Conservation (phyloP, 2,113 vertebrate species). For the Nannobrachium achirus region DNA sequence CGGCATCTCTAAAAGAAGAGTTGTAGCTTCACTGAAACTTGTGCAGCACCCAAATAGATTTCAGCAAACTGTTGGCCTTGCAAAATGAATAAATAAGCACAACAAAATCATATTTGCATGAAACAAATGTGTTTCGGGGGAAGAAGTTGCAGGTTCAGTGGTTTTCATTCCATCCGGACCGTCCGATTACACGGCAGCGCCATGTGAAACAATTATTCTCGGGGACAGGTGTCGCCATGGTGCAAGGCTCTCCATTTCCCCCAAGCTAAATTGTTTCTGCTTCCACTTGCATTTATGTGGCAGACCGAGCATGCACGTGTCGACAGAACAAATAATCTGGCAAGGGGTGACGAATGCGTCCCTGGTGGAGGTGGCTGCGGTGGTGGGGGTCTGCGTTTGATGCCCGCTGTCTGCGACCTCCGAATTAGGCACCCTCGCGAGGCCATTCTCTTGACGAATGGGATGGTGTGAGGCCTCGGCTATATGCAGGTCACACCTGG, state of each 20-base stretch:
- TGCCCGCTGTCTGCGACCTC: not conserved
- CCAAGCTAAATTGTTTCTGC: constrained; percentile 57
- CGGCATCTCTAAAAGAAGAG: not conserved
- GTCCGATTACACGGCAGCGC: constrained; percentile 37
- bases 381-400: constrained; percentile 3
- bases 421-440: not conserved
- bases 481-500: constrained; percentile 45
- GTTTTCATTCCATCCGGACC: constrained; percentile 35
- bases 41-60: constrained; percentile 1
- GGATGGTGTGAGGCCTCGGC: not conserved
- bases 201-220: constrained; percentile 58
- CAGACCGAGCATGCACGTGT: constrained; percentile 22
- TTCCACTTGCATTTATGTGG: constrained; percentile 55
- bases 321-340: constrained; percentile 31
- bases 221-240: constrained; percentile 51
- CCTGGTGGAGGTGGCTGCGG: constrained; percentile 10
- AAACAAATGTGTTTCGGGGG: constrained; percentile 41
- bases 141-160: constrained; percentile 53
- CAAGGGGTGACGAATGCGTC: not conserved
- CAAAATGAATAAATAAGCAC: constrained; percentile 7
- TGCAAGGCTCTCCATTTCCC: constrained; percentile 40
- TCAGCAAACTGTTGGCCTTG: constrained; percentile 25
- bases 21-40: not conserved
- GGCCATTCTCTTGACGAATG: constrained; percentile 18
- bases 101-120: constrained; percentile 33